Evolutionary conservation across 2,888 invertebrate genomes (phyloP), one percentile per base, ranked within the genome.

Genomic region (Perizoma flavofasciatum): DNA sequence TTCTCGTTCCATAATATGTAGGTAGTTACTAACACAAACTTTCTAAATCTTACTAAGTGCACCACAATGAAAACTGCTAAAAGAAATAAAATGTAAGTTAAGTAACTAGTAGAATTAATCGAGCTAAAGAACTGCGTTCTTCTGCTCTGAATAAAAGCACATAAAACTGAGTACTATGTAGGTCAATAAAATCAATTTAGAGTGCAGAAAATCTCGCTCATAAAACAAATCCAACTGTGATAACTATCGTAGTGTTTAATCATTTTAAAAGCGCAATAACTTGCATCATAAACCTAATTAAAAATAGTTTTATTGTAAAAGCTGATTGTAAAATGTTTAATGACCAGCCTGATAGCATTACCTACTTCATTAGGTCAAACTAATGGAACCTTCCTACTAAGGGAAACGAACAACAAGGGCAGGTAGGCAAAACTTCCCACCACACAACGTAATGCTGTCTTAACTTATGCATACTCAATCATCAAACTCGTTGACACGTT

Each of bases 301-400:
- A 22, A 22, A 48, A 8, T 7, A 7, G 3, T 49, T 49, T 49
- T 35, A 48, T 35, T 2, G 47, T 6, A 10, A 48, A 35, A 49
- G 22, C 37, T 49, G 49, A 0, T 22, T 11, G 39, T 49, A 39
- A 49, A 49, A 39, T 11, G 39, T 49, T 49, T 49, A 22, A 49
- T 49, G 37, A 22, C 37, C 39, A 37, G 33, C 22, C 51, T 55
- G 49, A 49, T 49, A 32, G 22, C 48, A 44, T 49, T 55, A 32
- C 35, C 40, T 48, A 35, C 35, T 43, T 41, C n/a, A 39, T 37
- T 7, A 48, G 32, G 8, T 22, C 8, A 11, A n/a, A n/a, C 9
- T 45, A 45, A 6, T 45, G 22, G 45, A 7, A 32, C 32, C 32
- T 45, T 6, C 45, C 22, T 45, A 3, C 6, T 45, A 22, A 22